Conservation (phyloP, 2,797 vertebrate species). For the Pseudochaenichthys georgianus region DNA sequence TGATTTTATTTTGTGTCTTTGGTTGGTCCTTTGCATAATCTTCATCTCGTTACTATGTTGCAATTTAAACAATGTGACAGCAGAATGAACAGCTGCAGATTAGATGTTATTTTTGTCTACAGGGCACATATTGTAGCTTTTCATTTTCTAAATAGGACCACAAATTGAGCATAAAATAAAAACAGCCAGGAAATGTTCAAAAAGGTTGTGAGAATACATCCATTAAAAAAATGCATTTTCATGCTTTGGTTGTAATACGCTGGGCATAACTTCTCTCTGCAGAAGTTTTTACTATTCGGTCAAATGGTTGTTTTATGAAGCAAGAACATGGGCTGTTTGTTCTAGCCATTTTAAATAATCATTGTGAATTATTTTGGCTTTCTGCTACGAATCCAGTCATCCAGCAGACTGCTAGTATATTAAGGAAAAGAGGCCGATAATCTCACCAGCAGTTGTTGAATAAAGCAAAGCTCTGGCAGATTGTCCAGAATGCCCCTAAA, state of each 20-base stretch:
- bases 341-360: conserved; percentile 56
- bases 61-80: conserved; percentile 14
- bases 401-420: conserved; percentile 61
- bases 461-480: conserved; percentile 58
- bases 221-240: conserved; percentile 36
- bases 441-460: conserved; percentile 65
- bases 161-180: conserved; percentile 37
- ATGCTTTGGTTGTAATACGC: conserved; percentile 32
- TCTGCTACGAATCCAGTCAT: conserved; percentile 50
- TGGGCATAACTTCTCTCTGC: conserved; percentile 31
- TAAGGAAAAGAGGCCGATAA: conserved; percentile 70
- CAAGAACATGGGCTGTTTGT: conserved; percentile 48
- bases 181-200: conserved; percentile 9
- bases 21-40: conserved; percentile 30
- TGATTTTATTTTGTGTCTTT: conserved; percentile 2
- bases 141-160: conserved; percentile 14
- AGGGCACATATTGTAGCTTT: not conserved
- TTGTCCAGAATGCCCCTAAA: conserved; percentile 50
- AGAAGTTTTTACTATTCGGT: conserved; percentile 48
- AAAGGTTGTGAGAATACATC: conserved; percentile 25
- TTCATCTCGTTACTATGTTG: conserved; percentile 3
- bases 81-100: conserved; percentile 11
- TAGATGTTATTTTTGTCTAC: not conserved
- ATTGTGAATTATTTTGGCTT: conserved; percentile 47
- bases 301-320: conserved; percentile 56